phyloP scores from a whole-genome alignment of 2,888 invertebrate species.

The Melieria crassipennis region DNA sequence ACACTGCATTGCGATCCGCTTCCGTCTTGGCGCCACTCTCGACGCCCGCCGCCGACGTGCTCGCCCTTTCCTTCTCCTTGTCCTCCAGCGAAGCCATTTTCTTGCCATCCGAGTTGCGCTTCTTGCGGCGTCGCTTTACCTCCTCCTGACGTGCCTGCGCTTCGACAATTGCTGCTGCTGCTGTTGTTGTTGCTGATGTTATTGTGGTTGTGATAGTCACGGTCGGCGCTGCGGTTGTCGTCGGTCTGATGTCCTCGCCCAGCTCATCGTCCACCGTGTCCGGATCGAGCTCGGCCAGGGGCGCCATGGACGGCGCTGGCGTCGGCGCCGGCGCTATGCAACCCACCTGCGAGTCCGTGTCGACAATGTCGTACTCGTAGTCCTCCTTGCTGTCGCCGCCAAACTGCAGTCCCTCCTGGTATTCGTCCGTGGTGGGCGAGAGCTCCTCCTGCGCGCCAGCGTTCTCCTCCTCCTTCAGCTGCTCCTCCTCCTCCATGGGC shows the following conservation, averaged over 20 bases:
- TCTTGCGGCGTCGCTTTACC: slow-evolving; percentile 58
- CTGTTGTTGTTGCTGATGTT: slow-evolving; percentile 18
- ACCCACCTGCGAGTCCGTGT: slow-evolving; percentile 51
- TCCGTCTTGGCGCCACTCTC: slow-evolving; percentile 36
- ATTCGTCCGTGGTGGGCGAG: slow-evolving; percentile 64
- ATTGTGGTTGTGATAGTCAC: background rate
- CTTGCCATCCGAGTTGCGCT: slow-evolving; percentile 56
- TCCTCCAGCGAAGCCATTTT: slow-evolving; percentile 54
- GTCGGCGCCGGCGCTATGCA: slow-evolving; percentile 64
- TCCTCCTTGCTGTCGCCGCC: slow-evolving; percentile 52
- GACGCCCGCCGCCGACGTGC: slow-evolving; percentile 37
- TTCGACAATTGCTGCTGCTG: background rate
- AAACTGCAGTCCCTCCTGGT: slow-evolving; percentile 62
- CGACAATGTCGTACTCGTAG: slow-evolving; percentile 59
- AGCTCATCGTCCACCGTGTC: slow-evolving; percentile 76
- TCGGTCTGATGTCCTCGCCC: slow-evolving; percentile 55
- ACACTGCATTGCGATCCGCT: slow-evolving; percentile 81
- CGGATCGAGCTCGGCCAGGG: slow-evolving; percentile 76
- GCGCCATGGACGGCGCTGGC: slow-evolving; percentile 69
- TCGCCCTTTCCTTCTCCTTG: slow-evolving; percentile 50
- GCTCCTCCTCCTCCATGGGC: slow-evolving; percentile 41
- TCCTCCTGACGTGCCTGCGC: slow-evolving; percentile 46
- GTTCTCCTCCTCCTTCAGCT: slow-evolving; percentile 13
- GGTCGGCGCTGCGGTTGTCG: background rate
- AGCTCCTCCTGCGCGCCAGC: slow-evolving; percentile 54